Base-by-base conservation (phyloP, 2,797 vertebrate genomes). In the Falco cherrug region DNA sequence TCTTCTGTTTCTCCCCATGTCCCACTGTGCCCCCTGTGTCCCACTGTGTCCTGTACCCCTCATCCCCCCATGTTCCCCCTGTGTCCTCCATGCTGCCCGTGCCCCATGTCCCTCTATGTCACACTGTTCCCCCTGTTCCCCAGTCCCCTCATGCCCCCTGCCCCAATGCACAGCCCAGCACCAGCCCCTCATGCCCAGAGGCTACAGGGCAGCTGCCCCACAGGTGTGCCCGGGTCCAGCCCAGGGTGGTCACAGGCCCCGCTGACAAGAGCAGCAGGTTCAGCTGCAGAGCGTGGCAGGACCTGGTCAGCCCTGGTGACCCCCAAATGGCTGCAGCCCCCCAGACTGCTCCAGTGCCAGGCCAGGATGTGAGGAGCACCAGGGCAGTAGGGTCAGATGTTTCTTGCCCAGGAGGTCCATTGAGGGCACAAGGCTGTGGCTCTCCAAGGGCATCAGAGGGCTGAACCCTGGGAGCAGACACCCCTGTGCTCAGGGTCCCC, bases 231-330 rank as follows among this genome's bases (percentile, higher is more conserved):
- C 20, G 7, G 25, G 7, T 20, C 64, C 51, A 35, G 78, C 20
- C 12, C 24, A 4, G 31, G 16, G 50, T 33, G 50, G 19, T 22
- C 59, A 19, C 48, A 39, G 35, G 9, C n/a, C 25, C 33, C 25
- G 35, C 10, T 28, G 43, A 51, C 1, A 5, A n/a, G 14, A 79
- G 29, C 0, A 0, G 35, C 5, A 11, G 7, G 14, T 51, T 45
- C 76, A 33, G 33, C 56, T 1, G 1, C 45, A 19, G 43, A 39
- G 43, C 28, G 1, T 4, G 28, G 33, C 10, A 6, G 20, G n/a
- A 4, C 14, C 12, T 33, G 41, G 14, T 14, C 0, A 0, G 33
- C 26, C 0, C 0, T 5, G 2, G n/a, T 6, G 7, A 48, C 14
- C 8, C 28, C 53, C 18, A 35, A 3, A 4, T 5, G 26, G 8